Evolutionary conservation across 1,140 invertebrate genomes (phyloP).

Genomic region (Microplitis mediator): DNA sequence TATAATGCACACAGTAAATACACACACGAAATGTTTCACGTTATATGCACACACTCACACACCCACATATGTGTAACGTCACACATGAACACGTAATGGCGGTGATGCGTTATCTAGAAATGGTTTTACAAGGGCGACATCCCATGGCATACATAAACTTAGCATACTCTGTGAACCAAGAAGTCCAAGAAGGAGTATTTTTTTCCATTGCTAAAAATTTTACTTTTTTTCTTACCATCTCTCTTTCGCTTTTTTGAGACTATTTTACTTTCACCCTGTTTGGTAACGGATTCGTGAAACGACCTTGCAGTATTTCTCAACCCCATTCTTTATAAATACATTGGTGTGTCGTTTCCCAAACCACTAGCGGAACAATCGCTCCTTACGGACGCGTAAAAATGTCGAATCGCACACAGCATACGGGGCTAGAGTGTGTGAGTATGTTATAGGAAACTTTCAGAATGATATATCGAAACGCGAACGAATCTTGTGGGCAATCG

Average conservation of each 20-base stretch:
- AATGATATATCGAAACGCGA: constrained; percentile 18
- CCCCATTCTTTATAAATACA: not conserved
- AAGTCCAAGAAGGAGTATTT: constrained; percentile 3
- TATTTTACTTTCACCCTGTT: not conserved
- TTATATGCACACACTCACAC: constrained; percentile 16
- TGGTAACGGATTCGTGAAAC: constrained; percentile 23
- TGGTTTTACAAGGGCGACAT: constrained; percentile 63
- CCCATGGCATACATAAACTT: constrained; percentile 58
- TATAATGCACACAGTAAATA: constrained; percentile 45
- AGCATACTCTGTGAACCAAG: constrained; percentile 39
- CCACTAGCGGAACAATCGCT: constrained; percentile 47
- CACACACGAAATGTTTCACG: constrained; percentile 5
- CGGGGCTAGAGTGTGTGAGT: not conserved
- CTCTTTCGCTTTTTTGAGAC: not conserved
- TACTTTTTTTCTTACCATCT: not conserved
- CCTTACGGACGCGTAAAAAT: constrained; percentile 52
- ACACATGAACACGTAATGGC: constrained; percentile 37
- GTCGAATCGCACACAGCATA: constrained; percentile 33
- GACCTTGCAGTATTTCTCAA: constrained; percentile 13
- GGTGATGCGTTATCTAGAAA: constrained; percentile 59
- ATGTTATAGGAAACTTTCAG: not conserved
- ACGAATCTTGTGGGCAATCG: constrained; percentile 8
- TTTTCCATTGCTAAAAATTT: not conserved
- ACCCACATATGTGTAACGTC: constrained; percentile 38
- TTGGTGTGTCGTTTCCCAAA: constrained; percentile 8